Conservation (phyloP, 1,140 invertebrate species). For the Phymorhynchus buccinoides region DNA sequence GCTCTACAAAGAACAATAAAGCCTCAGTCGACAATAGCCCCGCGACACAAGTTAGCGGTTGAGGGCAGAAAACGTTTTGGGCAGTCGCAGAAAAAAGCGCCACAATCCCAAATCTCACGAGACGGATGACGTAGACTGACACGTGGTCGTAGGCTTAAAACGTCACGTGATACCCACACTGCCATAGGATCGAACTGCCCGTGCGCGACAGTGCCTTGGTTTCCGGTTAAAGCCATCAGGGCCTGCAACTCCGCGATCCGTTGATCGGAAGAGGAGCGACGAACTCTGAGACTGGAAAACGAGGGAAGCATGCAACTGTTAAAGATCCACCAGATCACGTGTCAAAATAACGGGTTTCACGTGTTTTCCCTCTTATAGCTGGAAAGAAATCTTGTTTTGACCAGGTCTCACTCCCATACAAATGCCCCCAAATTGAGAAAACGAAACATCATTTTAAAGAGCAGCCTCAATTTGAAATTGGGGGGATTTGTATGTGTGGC, state of each 20-base stretch:
- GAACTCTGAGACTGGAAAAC: constrained; percentile 51
- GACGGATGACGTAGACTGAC: background rate
- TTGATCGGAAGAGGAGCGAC: constrained; percentile 61
- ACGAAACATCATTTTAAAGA: too few species aligned
- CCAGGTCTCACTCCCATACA: too few species aligned
- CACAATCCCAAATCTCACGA: constrained; percentile 23
- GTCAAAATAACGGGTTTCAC: too few species aligned
- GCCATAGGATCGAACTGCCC: constrained; percentile 55
- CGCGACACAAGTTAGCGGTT: background rate
- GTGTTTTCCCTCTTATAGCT: too few species aligned
- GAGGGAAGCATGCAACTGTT: too few species aligned
- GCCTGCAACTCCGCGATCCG: constrained; percentile 64
- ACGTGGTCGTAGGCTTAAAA: background rate
- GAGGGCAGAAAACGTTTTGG: background rate
- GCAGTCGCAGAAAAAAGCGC: constrained; percentile 21
- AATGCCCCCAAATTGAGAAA: too few species aligned
- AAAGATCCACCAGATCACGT: too few species aligned
- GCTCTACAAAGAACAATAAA: too few species aligned
- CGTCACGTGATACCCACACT: constrained; percentile 57
- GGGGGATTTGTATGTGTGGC: too few species aligned
- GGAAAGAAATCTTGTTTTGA: too few species aligned
- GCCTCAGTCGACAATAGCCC: background rate
- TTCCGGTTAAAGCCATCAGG: constrained; percentile 56
- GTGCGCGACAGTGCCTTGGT: constrained; percentile 53
- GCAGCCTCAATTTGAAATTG: too few species aligned